Conservation (phyloP, 2,113 vertebrate genomes). For the Indicator indicator region DNA sequence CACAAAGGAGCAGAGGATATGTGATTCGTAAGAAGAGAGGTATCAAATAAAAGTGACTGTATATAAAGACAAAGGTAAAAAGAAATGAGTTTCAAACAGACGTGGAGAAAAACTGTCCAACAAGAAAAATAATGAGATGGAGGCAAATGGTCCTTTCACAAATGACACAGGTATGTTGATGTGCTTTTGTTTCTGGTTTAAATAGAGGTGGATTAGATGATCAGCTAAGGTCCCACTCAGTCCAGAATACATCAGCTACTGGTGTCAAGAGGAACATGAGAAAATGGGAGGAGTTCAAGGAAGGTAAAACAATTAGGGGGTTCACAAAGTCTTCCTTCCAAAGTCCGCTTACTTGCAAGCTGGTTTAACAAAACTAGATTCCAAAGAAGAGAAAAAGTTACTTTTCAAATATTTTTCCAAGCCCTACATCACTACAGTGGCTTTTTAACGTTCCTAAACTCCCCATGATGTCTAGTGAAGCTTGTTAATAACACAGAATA, state of each 20-base stretch:
- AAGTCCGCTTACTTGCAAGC: not conserved
- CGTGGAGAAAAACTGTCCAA: not conserved
- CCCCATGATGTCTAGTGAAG: not conserved
- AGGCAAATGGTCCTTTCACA: not conserved
- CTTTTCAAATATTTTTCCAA: not conserved
- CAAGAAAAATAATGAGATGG: not conserved
- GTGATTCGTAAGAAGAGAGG: not conserved
- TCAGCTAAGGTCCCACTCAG: not conserved
- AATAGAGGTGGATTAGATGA: not conserved
- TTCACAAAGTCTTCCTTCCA: not conserved
- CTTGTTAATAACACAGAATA: constrained; percentile 13
- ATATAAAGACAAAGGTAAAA: not conserved
- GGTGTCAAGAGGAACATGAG: not conserved
- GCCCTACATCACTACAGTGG: not conserved
- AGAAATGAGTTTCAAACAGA: not conserved
- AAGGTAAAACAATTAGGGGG: not conserved
- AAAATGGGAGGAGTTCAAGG: not conserved
- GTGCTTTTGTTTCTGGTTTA: not conserved
- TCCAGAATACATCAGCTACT: not conserved
- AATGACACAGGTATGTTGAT: not conserved
- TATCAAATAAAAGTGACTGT: not conserved
- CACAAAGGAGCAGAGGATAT: not conserved
- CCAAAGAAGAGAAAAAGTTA: not conserved
- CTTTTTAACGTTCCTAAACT: not conserved
- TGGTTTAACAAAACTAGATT: not conserved